phyloP scores from a whole-genome alignment of 2,888 invertebrate species.

The Furcula furcula region DNA sequence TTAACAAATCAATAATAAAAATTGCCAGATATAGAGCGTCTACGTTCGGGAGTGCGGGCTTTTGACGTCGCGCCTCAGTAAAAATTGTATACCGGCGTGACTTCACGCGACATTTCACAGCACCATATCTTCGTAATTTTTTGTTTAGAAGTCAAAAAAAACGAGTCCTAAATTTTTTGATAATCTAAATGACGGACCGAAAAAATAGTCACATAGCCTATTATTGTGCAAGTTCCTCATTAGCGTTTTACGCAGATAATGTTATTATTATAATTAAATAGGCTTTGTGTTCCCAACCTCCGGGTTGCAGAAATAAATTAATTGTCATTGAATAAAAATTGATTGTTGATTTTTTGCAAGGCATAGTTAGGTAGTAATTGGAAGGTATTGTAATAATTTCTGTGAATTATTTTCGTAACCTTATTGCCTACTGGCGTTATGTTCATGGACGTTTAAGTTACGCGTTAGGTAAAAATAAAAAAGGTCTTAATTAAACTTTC shows the following conservation, averaged over 20 bases:
- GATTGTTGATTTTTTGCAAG: background rate
- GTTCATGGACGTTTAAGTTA: background rate
- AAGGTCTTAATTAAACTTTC: too few species aligned
- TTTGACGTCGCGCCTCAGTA: too few species aligned
- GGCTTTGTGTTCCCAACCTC: background rate
- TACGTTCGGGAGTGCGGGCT: too few species aligned
- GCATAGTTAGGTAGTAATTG: background rate
- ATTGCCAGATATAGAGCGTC: too few species aligned
- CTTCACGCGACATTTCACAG: too few species aligned
- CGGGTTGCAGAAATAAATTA: background rate
- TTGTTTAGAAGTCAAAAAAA: too few species aligned
- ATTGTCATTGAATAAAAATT: background rate
- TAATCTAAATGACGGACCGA: too few species aligned
- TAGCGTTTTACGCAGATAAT: background rate
- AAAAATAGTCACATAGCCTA: too few species aligned
- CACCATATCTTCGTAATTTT: too few species aligned
- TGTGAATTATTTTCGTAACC: background rate
- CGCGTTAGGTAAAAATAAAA: background rate
- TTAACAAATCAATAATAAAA: too few species aligned
- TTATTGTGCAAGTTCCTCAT: background rate
- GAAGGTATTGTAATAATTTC: background rate
- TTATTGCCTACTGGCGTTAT: background rate
- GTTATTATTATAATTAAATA: slow-evolving; percentile 1
- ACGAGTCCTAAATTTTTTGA: too few species aligned
- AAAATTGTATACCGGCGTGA: too few species aligned